Evolutionary conservation across 2,888 invertebrate species (phyloP).

Genomic region (Tetheella fluctuosa): DNA sequence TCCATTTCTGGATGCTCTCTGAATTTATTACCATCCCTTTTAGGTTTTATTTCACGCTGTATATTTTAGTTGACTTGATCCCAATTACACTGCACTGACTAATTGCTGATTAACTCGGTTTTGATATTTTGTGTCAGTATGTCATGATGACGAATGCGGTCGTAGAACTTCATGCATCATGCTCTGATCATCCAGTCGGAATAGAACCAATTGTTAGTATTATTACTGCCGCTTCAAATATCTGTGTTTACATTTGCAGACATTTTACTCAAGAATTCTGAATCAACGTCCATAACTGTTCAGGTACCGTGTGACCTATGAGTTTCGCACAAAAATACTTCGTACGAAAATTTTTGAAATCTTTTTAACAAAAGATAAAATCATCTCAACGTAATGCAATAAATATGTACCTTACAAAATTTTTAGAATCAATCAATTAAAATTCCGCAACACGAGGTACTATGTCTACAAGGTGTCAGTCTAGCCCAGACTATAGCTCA

Average conservation of each 20-base stretch:
- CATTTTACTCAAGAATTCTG: neutral
- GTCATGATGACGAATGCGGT: conserved; percentile 38
- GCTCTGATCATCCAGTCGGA: neutral
- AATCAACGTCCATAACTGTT: neutral
- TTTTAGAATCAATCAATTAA: neutral
- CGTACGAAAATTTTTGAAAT: no score
- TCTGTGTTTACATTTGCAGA: neutral
- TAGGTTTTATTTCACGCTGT: conserved; percentile 48
- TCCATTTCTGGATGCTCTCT: conserved; percentile 58
- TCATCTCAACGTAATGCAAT: neutral
- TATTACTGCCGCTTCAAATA: neutral
- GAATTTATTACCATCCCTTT: conserved; percentile 66
- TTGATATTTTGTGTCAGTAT: conserved; percentile 63
- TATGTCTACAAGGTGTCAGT: neutral
- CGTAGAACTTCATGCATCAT: conserved; percentile 10
- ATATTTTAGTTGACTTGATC: conserved; percentile 62
- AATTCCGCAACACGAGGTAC: neutral
- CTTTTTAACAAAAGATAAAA: neutral
- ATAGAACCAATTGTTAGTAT: neutral
- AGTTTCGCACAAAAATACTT: no score
- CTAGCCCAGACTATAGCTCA: neutral
- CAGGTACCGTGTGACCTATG: neutral
- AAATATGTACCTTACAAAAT: neutral
- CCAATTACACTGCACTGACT: conserved; percentile 71
- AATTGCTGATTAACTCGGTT: conserved; percentile 65